Percentiles rank a stretch among this genome's conserved stretches.
Evolutionary conservation across 2,888 invertebrate species (phyloP).

Genomic region (Nomada hirtipes): DNA sequence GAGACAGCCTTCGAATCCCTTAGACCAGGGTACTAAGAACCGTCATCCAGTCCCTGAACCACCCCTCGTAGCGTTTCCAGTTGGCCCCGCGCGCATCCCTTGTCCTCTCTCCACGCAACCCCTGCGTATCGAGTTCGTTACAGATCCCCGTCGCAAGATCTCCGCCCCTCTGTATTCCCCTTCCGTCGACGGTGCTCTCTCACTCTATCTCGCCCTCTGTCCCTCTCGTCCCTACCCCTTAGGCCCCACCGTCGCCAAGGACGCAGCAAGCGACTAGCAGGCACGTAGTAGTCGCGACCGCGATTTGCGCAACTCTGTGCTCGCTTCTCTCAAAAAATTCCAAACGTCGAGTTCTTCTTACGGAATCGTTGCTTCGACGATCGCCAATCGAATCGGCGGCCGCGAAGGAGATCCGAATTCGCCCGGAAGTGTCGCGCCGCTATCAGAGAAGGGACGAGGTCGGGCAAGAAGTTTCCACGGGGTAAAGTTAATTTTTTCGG

Average conservation of each 20-base stretch:
- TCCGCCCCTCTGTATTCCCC: conserved; percentile 67
- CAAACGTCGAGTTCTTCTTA: neutral
- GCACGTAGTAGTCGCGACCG: conserved; percentile 64
- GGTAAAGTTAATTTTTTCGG: too few species aligned
- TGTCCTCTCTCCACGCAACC: conserved; percentile 65
- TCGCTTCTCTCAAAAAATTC: conserved; percentile 19
- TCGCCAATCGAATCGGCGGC: neutral
- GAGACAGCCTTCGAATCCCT: neutral
- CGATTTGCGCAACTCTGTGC: conserved; percentile 72
- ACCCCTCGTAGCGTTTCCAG: conserved; percentile 64
- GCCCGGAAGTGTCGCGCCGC: too few species aligned
- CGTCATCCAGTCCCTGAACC: conserved; percentile 68
- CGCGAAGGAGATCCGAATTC: too few species aligned
- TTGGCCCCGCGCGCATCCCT: conserved; percentile 23
- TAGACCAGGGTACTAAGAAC: conserved; percentile 58
- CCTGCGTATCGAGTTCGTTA: conserved; percentile 82
- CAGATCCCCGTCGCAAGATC: conserved; percentile 82
- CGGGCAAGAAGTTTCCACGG: too few species aligned
- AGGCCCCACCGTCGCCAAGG: conserved; percentile 21
- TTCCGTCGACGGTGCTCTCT: conserved; percentile 7
- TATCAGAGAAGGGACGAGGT: too few species aligned
- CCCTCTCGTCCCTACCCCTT: conserved; percentile 13
- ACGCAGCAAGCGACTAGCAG: conserved; percentile 18
- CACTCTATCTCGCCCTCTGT: neutral
- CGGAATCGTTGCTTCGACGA: neutral